Evolutionary conservation across 2,888 invertebrate genomes (phyloP), one percentile per base, ranked within the genome.

Genomic region (Mesorhabditis spiculigera): DNA sequence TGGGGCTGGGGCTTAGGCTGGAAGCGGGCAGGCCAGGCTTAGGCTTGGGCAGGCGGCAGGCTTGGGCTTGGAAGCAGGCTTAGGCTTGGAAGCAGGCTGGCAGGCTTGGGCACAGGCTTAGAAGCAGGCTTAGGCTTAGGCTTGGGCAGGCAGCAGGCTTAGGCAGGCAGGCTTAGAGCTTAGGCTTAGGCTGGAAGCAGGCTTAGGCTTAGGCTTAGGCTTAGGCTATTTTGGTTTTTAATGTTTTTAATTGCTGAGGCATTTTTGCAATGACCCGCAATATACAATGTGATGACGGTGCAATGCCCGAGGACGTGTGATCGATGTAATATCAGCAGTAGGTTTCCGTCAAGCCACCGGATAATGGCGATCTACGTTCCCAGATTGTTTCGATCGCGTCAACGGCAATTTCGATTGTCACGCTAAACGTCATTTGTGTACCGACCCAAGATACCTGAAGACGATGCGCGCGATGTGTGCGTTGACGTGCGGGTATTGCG

Each of bases 291-390:
- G 10, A 50, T 50, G 58, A 50, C 58, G 10, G n/a, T 50, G 8
- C 58, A 50, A n/a, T 50, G 58, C 58, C 58, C 58, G n/a, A 10
- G n/a, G n/a, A 50, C 58, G 8, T 50, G 58, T 50, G n/a, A 50
- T 50, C 58, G 58, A 50, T 50, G 58, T n/a, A 50, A 50, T 50
- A n/a, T 50, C 3, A 50, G 10, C 8, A n/a, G 58, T 50, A 50
- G n/a, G n/a, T 28, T 28, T 28, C 28, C 28, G 28, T 50, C 58
- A 50, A 50, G n/a, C n/a, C 8, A 13, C 8, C 8, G 8, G 8
- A 50, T 13, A 50, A 50, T n/a, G 8, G 2, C 8, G 8, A 13
- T 50, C 58, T 13, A 50, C 8, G n/a, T 13, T 50, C n/a, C n/a
- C 58, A 50, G 58, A 10, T 50, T 50, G 58, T 50, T 50, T 50